Evolutionary conservation across 2,888 invertebrate species (phyloP).

Genomic region (Sesia bembeciformis): DNA sequence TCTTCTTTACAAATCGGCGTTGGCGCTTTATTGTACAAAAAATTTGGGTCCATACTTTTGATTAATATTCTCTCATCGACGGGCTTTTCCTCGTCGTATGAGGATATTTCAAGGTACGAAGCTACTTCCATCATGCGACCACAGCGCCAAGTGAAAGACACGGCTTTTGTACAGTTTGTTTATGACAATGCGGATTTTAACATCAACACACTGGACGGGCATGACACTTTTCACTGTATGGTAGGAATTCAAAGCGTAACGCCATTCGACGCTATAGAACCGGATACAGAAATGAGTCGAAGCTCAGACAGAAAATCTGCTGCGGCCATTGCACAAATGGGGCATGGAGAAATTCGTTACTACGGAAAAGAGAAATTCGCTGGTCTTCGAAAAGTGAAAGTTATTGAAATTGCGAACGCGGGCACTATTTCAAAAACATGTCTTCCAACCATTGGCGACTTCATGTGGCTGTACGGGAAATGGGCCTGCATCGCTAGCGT

Average conservation of each 20-base stretch:
- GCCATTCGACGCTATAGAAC: slow-evolving; percentile 6
- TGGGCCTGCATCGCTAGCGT: not conserved
- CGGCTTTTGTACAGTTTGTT: slow-evolving; percentile 10
- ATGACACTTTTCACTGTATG: slow-evolving; percentile 12
- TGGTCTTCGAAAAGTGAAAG: too few species aligned
- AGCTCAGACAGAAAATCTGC: too few species aligned
- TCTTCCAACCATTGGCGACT: too few species aligned
- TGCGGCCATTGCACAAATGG: not conserved
- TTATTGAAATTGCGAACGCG: too few species aligned
- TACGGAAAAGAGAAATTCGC: not conserved
- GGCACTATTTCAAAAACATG: too few species aligned
- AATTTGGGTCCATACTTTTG: slow-evolving; percentile 4
- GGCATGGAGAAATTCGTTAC: not conserved
- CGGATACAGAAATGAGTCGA: not conserved
- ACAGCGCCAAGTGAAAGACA: slow-evolving; percentile 1
- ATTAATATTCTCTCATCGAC: slow-evolving; percentile 8
- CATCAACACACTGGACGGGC: slow-evolving; percentile 9
- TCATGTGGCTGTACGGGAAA: too few species aligned
- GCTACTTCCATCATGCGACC: slow-evolving; percentile 4
- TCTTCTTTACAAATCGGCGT: not conserved
- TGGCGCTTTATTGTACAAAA: slow-evolving; percentile 5
- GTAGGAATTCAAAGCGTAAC: slow-evolving; percentile 11
- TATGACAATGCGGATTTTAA: slow-evolving; percentile 15
- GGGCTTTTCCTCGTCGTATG: slow-evolving; percentile 9
- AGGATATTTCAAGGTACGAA: slow-evolving; percentile 8